Conservation (phyloP, 2,113 vertebrate genomes). For the Neopipo cinnamomea region DNA sequence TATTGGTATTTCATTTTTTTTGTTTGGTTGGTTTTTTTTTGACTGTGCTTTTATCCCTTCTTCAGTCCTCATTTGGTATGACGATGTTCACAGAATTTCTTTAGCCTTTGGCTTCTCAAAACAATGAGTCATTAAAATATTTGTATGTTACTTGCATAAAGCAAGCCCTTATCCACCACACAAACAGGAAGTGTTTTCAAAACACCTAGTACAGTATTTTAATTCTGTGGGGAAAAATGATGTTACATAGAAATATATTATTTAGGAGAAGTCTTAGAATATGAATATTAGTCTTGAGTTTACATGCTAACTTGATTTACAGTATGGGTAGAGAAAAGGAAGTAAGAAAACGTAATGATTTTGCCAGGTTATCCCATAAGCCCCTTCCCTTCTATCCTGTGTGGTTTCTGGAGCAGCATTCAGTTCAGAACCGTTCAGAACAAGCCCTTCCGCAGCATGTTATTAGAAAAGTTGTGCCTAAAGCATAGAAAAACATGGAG, state of each 20-base stretch:
- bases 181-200: background rate
- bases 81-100: background rate
- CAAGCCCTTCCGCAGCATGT: background rate
- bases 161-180: background rate
- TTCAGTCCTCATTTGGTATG: background rate
- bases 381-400: background rate
- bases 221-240: background rate
- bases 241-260: background rate
- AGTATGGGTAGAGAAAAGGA: background rate
- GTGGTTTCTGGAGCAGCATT: background rate
- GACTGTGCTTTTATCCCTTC: background rate
- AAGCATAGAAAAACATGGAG: background rate
- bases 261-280: background rate
- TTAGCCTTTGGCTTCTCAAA: background rate
- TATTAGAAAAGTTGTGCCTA: background rate
- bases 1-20: too few species aligned
- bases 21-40: too few species aligned
- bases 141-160: background rate
- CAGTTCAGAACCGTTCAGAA: background rate
- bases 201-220: background rate
- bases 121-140: background rate
- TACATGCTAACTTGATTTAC: background rate
- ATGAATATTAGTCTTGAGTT: background rate
- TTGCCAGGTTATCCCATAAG: background rate
- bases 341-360: background rate